Evolutionary conservation across 2,888 invertebrate genomes (phyloP), one percentile per base, ranked within the genome.

Genomic region (Melitaea athalia): DNA sequence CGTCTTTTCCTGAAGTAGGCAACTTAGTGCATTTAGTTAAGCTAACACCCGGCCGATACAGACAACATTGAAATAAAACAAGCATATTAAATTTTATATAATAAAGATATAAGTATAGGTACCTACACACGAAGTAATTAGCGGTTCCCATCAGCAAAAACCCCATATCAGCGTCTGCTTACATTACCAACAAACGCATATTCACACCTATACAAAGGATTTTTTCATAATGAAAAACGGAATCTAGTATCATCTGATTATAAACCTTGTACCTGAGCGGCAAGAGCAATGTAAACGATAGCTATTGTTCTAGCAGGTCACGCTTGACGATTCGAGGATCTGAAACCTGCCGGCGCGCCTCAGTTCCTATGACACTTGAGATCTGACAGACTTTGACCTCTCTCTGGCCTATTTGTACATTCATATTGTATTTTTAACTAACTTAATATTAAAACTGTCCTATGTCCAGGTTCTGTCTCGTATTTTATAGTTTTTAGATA

Each of bases 351-450:
- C 63, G 31, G 63, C 53, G 82, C 71, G 38, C 69, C 59, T 74
- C 78, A 81, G 82, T 78, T 79, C 80, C 74, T 70, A 55, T 71
- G 85, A 81, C 78, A 86, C 78, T 75, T 72, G 86, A 85, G 78
- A 77, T 43, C 63, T 43, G 38, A 78, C 80, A 72, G 82, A 80
- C 81, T 83, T 80, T 82, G 82, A 71, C 71, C 71, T 63, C 50
- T 31, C 38, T 4, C 24, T 62, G 50, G 50, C 62, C 62, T 62
- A 50, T 62, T 62, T 50, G 49, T 50, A 45, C n/a, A 10, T 45
- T 49, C 11, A 10, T 45, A 61, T 50, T 50, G 2, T 38, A 0
- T 55, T 55, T 7, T 33, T n/a, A 2, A 7, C 12, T 2, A 52
- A 17, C 10, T 24, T 33, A 33, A 5, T 50, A 7, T 50, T 50